Percentiles rank a stretch among this genome's conserved stretches.
Conservation (phyloP, 2,113 vertebrate genomes). For the Hassar affinis region DNA sequence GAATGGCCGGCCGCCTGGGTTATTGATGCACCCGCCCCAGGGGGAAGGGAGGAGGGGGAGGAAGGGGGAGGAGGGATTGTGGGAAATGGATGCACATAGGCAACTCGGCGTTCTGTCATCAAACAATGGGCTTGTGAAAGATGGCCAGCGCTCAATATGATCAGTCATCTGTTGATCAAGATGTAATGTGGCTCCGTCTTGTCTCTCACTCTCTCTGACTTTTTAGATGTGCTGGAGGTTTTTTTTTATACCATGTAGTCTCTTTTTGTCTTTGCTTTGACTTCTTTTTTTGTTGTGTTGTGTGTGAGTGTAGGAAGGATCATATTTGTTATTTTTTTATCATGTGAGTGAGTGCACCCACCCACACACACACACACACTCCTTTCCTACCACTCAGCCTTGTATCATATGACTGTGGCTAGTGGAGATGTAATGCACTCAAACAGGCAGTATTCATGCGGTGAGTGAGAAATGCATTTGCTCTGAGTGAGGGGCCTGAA, state of each 20-base stretch:
- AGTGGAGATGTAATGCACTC: constrained; percentile 52
- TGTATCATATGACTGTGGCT: constrained; percentile 50
- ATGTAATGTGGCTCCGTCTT: constrained; percentile 75
- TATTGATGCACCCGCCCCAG: constrained; percentile 96
- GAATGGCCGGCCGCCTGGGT: constrained; percentile 72
- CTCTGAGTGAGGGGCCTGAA: constrained; percentile 57
- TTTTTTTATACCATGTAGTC: constrained; percentile 21
- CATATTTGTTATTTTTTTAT: constrained; percentile 2
- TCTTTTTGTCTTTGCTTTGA: constrained; percentile 40
- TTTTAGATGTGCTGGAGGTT: constrained; percentile 4
- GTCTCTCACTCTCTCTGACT: constrained; percentile 9
- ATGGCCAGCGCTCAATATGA: constrained; percentile 86
- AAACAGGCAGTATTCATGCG: constrained; percentile 54
- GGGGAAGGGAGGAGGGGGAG: constrained; percentile 75
- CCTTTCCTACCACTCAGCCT: constrained; percentile 27
- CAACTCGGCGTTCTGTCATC: constrained; percentile 89
- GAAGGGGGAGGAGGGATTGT: constrained; percentile 76
- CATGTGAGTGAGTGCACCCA: background rate
- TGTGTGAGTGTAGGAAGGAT: background rate
- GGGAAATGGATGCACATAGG: constrained; percentile 88
- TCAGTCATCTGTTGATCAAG: constrained; percentile 99
- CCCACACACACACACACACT: background rate
- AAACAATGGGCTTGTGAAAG: constrained; percentile 92
- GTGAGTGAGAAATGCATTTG: constrained; percentile 68
- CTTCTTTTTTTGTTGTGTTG: constrained; percentile 4